Evolutionary conservation across 2,113 vertebrate genomes (phyloP), one percentile per base, ranked within the genome.

Genomic region (Hyperoodon ampullatus): DNA sequence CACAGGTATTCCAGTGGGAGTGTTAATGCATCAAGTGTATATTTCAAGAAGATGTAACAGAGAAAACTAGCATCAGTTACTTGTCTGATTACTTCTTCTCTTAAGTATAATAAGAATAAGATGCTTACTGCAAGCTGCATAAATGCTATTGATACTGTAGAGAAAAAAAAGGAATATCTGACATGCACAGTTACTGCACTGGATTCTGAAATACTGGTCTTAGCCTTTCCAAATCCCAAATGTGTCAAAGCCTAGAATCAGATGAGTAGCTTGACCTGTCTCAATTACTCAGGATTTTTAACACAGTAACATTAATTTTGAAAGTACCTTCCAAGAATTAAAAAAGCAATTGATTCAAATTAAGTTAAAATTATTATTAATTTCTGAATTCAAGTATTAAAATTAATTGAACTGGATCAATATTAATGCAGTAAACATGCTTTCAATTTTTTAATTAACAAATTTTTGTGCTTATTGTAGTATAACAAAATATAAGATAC

Each of bases 371-470:
- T n/a, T 84, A 70, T 63, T 90, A 35, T 14, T 47, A 42, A 28
- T 81, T 95, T 90, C 53, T 61, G 28, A 95, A 81, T 95, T 75
- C 8, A 30, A 9, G 1, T 71, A 66, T 68, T 88, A 92, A 72
- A 68, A 39, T 66, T 80, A 95, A 93, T 84, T 82, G 35, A 63
- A n/a, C 19, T 75, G 8, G 26, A 39, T 87, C 8, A 14, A 94
- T 95, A 83, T 85, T 93, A 90, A 89, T 92, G 77, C 19, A 77
- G 1, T 78, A 87, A 95, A 89, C 21, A 84, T 83, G 26, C 24
- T 86, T 77, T 88, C 47, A 81, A 77, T 19, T 53, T 68, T 88
- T 88, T 50, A 80, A 77, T 88, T 78, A 93, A 87, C 21, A 77
- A 35, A 9, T 35, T 71, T 94, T 66, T 85, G 47, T 77, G 26